These are phyloP conservation scores for Latrodectus geometricus DNA, from an alignment of 1,140 invertebrate species.

Conservation along the genomic window DNA sequence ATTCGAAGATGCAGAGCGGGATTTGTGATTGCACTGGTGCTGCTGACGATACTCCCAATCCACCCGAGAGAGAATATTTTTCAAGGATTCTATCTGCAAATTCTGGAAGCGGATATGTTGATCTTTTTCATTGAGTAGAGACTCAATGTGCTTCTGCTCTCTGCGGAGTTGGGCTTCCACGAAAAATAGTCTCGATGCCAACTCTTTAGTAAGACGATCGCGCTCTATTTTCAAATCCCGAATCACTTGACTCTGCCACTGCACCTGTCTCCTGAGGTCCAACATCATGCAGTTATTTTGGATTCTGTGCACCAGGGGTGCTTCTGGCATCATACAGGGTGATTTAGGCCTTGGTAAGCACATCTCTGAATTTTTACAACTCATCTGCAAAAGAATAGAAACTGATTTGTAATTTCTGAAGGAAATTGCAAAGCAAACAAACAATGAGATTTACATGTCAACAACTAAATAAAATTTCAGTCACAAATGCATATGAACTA, in stretches of 20 bases:
- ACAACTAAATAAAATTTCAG: not conserved
- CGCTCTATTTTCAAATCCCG: slow-evolving; percentile 32
- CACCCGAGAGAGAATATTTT: slow-evolving; percentile 13
- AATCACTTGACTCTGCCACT: slow-evolving; percentile 43
- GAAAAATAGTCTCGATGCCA: slow-evolving; percentile 38
- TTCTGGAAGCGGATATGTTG: slow-evolving; percentile 45
- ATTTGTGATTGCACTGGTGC: not conserved
- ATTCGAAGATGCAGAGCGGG: slow-evolving; percentile 4
- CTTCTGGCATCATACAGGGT: slow-evolving; percentile 1
- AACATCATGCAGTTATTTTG: slow-evolving; percentile 47
- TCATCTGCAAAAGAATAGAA: slow-evolving; percentile 32
- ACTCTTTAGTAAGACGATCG: slow-evolving; percentile 33
- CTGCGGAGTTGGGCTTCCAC: slow-evolving; percentile 42
- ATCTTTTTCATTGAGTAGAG: slow-evolving; percentile 40
- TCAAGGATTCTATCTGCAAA: slow-evolving; percentile 43
- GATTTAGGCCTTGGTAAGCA: slow-evolving; percentile 4
- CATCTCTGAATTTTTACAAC: not conserved
- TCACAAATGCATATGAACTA: too few relatives aligned
- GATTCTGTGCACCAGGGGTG: slow-evolving; percentile 16
- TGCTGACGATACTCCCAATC: slow-evolving; percentile 3
- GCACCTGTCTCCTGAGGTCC: slow-evolving; percentile 33
- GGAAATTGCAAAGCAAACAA: not conserved
- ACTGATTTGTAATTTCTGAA: not conserved
- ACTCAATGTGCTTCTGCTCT: slow-evolving; percentile 54
- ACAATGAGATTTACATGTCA: not conserved